Evolutionary conservation across 2,888 invertebrate genomes (phyloP), one percentile per base, ranked within the genome.

Genomic region (Bibio marci): DNA sequence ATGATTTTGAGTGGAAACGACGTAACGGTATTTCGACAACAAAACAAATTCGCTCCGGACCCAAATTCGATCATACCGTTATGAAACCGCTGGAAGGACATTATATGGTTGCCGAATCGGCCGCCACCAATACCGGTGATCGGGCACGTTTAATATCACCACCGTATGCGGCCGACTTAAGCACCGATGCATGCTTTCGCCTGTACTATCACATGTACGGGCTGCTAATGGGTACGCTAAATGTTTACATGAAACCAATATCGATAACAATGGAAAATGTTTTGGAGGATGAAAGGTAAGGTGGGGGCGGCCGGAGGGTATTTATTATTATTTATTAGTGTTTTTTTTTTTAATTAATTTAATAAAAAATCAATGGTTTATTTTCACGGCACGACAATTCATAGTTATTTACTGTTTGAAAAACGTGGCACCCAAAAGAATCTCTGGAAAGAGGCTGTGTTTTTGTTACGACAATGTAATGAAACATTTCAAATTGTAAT

Each of bases 151-250:
- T 86, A 1, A 58, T 79, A 8, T 85, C 85, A 0, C 86, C 86
- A 0, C 61, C 81, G 1, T 83, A 72, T 52, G 58, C 66, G 3
- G 50, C 58, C 0, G 50, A 53, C 0, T 49, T 67, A 14, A 59
- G 68, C 78, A 70, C 25, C 2, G 10, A 38, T 8, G 12, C 36
- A 39, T 31, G 77, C 54, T 76, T 82, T 45, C 63, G 68, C 1
- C 76, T 80, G 52, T 81, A 70, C 62, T 86, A 83, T 51, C 81
- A 82, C 53, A 86, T 86, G 83, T 80, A 67, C 52, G 86, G 86
- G 8, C 55, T 56, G 45, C 65, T 66, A 0, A 70, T 69, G 11
- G 78, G 73, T 1, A 56, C 57, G 3, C 50, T 77, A 33, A 59
- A 66, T 40, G 64, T 73, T 28, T 36, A 27, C 44, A 53, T 73